These are phyloP conservation scores for Colossoma macropomum DNA, from an alignment of 2,113 vertebrate genomes.

Conservation along the genomic window DNA sequence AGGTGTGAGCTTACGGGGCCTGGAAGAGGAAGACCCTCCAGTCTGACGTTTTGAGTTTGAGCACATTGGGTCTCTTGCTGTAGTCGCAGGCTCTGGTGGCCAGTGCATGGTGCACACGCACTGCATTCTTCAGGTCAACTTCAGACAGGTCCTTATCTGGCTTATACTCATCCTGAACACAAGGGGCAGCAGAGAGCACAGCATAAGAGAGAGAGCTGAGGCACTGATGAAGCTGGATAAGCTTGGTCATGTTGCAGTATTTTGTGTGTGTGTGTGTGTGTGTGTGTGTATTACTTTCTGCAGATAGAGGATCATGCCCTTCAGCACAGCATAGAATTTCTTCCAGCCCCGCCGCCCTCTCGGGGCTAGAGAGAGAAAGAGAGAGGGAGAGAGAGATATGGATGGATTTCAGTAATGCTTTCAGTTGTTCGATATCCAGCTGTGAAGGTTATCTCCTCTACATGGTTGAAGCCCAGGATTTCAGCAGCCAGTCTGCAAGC, in stretches of 20 bases:
- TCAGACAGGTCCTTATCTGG: conserved; percentile 94
- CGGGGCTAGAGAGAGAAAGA: conserved; percentile 79
- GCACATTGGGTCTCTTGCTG: conserved; percentile 93
- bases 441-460: conserved; percentile 7
- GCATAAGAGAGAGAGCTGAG: neutral
- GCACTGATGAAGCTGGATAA: neutral
- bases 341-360: conserved; percentile 97
- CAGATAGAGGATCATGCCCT: conserved; percentile 95
- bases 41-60: conserved; percentile 96
- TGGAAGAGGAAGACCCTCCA: conserved; percentile 98
- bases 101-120: conserved; percentile 93
- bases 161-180: conserved; percentile 92
- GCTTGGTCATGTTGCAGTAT: conserved; percentile 21
- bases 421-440: conserved; percentile 8
- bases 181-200: conserved; percentile 67
- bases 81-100: conserved; percentile 94
- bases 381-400: neutral
- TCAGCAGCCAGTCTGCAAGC: neutral
- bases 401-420: conserved; percentile 38
- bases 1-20: conserved; percentile 84
- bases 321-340: conserved; percentile 97
- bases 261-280: conserved; percentile 10
- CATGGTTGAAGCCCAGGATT: conserved; percentile 8
- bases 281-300: conserved; percentile 87
- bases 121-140: conserved; percentile 94